Conservation (phyloP, 2,888 invertebrate species). For the Bellardia pandia region DNA sequence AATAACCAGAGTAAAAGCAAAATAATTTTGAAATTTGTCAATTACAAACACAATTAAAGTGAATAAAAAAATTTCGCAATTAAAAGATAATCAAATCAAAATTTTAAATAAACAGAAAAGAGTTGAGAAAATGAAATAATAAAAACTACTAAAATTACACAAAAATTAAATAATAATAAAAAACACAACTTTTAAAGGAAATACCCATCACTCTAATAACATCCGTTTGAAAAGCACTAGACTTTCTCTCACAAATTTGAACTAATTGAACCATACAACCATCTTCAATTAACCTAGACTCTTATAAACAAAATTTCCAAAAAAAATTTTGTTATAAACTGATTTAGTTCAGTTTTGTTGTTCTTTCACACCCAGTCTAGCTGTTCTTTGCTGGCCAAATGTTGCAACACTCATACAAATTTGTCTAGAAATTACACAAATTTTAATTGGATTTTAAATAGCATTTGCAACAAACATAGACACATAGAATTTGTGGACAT, state of each 20-base stretch:
- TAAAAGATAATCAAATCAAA: conserved; percentile 20
- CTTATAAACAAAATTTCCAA: too few relatives aligned
- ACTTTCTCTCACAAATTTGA: not conserved
- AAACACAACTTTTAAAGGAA: not conserved
- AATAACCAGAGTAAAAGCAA: not conserved
- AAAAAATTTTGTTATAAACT: not conserved
- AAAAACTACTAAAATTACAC: not conserved
- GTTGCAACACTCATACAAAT: not conserved
- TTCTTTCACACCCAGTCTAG: not conserved
- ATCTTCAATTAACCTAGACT: too few relatives aligned
- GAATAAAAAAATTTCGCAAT: conserved; percentile 15
- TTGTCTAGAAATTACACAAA: conserved; percentile 58
- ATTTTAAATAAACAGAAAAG: not conserved
- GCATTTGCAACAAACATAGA: not conserved
- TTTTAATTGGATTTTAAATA: conserved; percentile 67
- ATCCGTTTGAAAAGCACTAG: not conserved
- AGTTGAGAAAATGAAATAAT: not conserved
- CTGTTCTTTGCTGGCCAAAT: not conserved
- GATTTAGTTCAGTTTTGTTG: not conserved
- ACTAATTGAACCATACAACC: not conserved
- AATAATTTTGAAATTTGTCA: conserved; percentile 20
- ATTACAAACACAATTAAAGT: conserved; percentile 10
- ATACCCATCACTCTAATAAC: not conserved
- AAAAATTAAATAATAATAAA: not conserved
- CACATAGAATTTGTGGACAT: too few relatives aligned